These are phyloP conservation scores for Meloidogyne exigua DNA, from an alignment of 1,140 invertebrate genomes.

Conservation along the genomic window DNA sequence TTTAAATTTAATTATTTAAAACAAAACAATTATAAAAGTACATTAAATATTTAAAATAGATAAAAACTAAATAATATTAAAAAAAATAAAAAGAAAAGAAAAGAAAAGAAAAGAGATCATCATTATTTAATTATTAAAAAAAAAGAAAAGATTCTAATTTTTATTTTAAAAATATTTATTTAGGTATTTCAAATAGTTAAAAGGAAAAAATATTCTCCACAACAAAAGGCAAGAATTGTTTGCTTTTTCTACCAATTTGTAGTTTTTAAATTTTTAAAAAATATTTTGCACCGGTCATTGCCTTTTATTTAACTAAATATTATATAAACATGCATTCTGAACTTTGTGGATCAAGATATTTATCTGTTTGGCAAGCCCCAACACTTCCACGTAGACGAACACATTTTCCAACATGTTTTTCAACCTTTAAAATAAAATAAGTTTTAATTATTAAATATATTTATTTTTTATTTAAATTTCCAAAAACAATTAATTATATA, in stretches of 20 bases:
- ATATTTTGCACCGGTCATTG: not conserved
- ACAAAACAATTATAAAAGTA: too few species aligned
- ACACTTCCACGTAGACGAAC: constrained; percentile 25
- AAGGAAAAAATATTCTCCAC: not conserved
- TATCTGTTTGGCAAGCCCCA: constrained; percentile 25
- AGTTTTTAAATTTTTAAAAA: not conserved
- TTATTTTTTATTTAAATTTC: too few species aligned
- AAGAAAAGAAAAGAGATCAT: too few species aligned
- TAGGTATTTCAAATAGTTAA: not conserved
- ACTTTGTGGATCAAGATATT: constrained; percentile 25
- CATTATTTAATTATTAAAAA: too few species aligned
- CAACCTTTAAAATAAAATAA: constrained; percentile 15
- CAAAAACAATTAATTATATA: too few species aligned
- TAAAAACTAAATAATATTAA: too few species aligned
- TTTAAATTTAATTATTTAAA: too few species aligned
- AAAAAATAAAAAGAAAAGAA: too few species aligned
- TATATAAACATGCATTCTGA: constrained; percentile 27
- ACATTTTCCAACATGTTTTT: constrained; percentile 27
- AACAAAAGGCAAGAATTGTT: not conserved
- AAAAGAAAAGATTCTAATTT: not conserved
- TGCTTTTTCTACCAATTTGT: not conserved
- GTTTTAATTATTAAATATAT: too few species aligned
- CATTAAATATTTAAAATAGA: too few species aligned
- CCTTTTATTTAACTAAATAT: not conserved
- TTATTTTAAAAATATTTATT: not conserved